phyloP scores from a whole-genome alignment of 2,113 vertebrate species.

The Thunnus thynnus region DNA sequence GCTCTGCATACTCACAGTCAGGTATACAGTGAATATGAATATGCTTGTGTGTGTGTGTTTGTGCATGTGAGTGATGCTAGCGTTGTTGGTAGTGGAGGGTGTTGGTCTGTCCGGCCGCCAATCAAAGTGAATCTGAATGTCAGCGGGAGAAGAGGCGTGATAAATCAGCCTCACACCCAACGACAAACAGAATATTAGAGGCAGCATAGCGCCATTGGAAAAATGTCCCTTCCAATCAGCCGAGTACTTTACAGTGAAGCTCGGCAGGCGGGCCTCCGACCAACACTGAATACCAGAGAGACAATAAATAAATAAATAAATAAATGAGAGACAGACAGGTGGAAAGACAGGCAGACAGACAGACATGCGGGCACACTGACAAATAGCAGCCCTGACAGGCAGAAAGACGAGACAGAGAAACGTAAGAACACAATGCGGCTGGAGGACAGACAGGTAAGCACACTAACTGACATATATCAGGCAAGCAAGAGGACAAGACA shows the following conservation, averaged over 20 bases:
- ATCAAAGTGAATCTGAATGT: slow-evolving; percentile 82
- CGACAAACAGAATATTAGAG: slow-evolving; percentile 84
- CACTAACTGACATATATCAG: slow-evolving; percentile 6
- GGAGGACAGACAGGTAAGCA: slow-evolving; percentile 37
- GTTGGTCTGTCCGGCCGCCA: slow-evolving; percentile 71
- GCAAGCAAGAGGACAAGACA: not conserved
- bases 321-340: slow-evolving; percentile 44
- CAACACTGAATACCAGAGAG: slow-evolving; percentile 57
- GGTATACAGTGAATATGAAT: not conserved
- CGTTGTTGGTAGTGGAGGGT: slow-evolving; percentile 37
- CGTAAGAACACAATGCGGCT: slow-evolving; percentile 30
- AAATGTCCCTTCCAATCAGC: slow-evolving; percentile 83
- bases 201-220: slow-evolving; percentile 77
- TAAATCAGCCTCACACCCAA: slow-evolving; percentile 80
- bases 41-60: not conserved
- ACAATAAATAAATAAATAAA: slow-evolving; percentile 47
- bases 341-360: slow-evolving; percentile 38
- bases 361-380: slow-evolving; percentile 18
- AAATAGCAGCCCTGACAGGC: slow-evolving; percentile 31
- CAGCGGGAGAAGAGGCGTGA: slow-evolving; percentile 76
- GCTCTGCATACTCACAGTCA: too few species aligned
- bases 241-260: slow-evolving; percentile 78
- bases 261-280: slow-evolving; percentile 54
- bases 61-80: slow-evolving; percentile 15
- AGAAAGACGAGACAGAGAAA: slow-evolving; percentile 51